Percentiles rank a stretch among this genome's conserved stretches.
Conservation (phyloP, 2,113 vertebrate genomes). For the Phoxinus phoxinus region DNA sequence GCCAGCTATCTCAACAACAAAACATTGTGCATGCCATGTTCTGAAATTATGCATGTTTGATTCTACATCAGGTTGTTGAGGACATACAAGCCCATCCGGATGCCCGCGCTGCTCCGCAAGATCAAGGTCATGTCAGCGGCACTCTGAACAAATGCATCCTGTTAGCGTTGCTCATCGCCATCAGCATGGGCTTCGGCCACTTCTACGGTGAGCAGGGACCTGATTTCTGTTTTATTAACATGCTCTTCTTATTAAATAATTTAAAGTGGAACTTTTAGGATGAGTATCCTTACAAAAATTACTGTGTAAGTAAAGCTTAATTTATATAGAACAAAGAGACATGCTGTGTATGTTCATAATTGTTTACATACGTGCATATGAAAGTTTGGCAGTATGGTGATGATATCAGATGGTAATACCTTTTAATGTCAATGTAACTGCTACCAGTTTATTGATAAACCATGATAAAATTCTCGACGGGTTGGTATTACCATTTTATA, state of each 20-base stretch:
- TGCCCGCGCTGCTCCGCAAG: background rate
- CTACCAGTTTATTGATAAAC: no score
- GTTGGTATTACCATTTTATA: no score
- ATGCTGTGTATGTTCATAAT: background rate
- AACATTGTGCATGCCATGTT: background rate
- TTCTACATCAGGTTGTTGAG: slow-evolving; percentile 44
- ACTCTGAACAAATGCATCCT: slow-evolving; percentile 86
- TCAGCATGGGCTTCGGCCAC: slow-evolving; percentile 92
- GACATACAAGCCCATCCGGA: slow-evolving; percentile 49
- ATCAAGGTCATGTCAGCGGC: slow-evolving; percentile 60
- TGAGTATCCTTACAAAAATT: background rate
- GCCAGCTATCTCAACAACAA: background rate
- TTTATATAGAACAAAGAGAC: background rate
- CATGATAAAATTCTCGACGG: no score
- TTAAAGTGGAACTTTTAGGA: background rate
- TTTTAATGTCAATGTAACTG: no score
- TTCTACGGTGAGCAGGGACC: slow-evolving; percentile 82
- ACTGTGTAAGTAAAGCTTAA: background rate
- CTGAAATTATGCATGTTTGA: background rate
- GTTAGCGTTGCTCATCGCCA: slow-evolving; percentile 84
- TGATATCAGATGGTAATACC: no score
- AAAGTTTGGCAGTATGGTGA: no score
- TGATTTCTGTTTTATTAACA: background rate
- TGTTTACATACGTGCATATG: background rate
- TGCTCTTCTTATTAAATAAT: background rate